phyloP scores from a whole-genome alignment of 2,797 vertebrate species.

The Telmatherina bonti region DNA sequence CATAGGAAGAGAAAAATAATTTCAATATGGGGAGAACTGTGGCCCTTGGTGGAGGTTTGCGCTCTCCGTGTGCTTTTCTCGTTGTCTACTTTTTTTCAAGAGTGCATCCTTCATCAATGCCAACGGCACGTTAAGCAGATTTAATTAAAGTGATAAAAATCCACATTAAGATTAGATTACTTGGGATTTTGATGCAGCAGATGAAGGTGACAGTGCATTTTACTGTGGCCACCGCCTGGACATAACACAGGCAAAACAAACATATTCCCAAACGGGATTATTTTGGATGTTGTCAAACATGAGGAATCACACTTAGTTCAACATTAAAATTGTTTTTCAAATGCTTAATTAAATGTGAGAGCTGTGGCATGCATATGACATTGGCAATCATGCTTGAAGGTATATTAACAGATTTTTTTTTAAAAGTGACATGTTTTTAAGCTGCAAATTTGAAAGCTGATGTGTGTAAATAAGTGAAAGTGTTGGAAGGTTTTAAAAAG shows the following conservation, averaged over 20 bases:
- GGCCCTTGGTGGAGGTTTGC: too few relatives aligned
- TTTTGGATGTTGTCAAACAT: background rate
- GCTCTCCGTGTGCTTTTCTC: too few relatives aligned
- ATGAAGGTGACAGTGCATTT: too few relatives aligned
- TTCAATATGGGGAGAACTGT: too few relatives aligned
- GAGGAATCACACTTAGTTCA: slow-evolving; percentile 1
- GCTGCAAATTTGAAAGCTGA: background rate
- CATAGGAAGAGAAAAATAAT: too few relatives aligned
- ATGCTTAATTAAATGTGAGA: background rate
- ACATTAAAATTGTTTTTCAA: background rate
- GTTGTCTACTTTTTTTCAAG: background rate
- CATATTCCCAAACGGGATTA: background rate
- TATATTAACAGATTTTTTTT: too few relatives aligned
- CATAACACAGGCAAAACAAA: background rate
- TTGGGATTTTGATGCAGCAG: background rate
- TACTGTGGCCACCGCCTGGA: background rate
- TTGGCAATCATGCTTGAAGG: background rate
- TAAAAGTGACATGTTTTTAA: background rate
- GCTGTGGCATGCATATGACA: background rate
- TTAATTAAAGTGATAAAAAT: background rate
- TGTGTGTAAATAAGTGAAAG: background rate
- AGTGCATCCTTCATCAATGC: background rate
- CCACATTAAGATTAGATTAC: background rate
- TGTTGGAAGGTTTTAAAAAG: background rate
- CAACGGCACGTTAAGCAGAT: background rate